Evolutionary conservation across 2,888 invertebrate species (phyloP).

Genomic region (Trypoxylon attenuatum): DNA sequence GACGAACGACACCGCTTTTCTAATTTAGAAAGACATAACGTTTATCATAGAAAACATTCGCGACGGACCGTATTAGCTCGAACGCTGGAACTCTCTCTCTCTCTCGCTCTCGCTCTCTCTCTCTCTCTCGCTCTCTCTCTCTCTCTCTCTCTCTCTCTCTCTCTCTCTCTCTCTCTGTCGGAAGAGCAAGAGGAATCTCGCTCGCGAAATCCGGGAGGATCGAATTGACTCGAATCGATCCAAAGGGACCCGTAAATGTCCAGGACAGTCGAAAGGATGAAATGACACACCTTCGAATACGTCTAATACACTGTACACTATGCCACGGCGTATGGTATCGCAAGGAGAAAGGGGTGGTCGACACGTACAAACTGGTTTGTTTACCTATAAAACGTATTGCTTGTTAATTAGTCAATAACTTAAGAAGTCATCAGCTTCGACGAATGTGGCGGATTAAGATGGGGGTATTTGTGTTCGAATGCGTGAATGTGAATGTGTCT

Average conservation of each 20-base stretch:
- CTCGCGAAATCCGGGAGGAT: too few relatives aligned
- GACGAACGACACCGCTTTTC: too few relatives aligned
- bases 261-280: not conserved
- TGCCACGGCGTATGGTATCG: not conserved
- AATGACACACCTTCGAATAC: not conserved
- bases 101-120: not conserved
- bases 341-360: not conserved
- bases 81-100: not conserved
- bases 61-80: slow-evolving; percentile 9
- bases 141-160: not conserved
- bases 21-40: slow-evolving; percentile 1
- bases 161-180: too few relatives aligned
- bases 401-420: slow-evolving; percentile 23
- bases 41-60: slow-evolving; percentile 2
- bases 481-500: not conserved
- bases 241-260: not conserved
- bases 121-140: not conserved
- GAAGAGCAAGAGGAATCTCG: too few relatives aligned
- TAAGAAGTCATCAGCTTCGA: slow-evolving; percentile 9
- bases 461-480: not conserved
- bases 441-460: slow-evolving; percentile 8
- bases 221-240: too few relatives aligned
- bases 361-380: not conserved
- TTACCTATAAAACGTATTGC: not conserved
- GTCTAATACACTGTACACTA: not conserved